phyloP scores from a whole-genome alignment of 2,888 invertebrate species.

The Leptopilina myrica region DNA sequence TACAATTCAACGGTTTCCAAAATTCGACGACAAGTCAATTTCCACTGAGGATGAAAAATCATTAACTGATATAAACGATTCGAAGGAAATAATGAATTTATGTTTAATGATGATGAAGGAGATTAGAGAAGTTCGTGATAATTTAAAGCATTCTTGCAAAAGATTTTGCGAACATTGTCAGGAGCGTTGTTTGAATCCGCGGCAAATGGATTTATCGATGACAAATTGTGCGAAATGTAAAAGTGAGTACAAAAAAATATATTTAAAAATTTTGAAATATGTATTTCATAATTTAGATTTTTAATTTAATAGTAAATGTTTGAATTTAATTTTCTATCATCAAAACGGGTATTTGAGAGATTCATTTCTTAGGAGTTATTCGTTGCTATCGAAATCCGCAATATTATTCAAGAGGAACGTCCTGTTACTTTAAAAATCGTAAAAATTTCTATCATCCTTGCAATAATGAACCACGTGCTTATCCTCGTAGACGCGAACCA shows the following conservation, averaged over 20 bases:
- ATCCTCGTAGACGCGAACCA: background rate
- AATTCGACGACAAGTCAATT: background rate
- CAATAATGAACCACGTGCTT: background rate
- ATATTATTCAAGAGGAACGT: slow-evolving; percentile 11
- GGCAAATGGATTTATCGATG: background rate
- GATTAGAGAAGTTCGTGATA: background rate
- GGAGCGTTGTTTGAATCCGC: background rate
- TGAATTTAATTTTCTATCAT: background rate
- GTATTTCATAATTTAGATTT: too few relatives aligned
- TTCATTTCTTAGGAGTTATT: slow-evolving; percentile 8
- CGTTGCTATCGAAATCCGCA: background rate
- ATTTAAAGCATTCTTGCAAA: background rate
- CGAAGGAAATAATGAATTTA: background rate
- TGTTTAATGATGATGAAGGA: slow-evolving; percentile 2
- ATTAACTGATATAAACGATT: background rate
- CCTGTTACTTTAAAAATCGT: slow-evolving; percentile 6
- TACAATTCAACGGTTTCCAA: background rate
- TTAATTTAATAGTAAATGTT: too few relatives aligned
- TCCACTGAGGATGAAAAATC: background rate
- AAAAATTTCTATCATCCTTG: slow-evolving; percentile 3
- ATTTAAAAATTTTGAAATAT: too few relatives aligned
- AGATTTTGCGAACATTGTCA: background rate
- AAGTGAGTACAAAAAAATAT: slow-evolving; percentile 41
- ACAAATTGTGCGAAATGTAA: background rate
- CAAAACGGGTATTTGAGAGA: background rate